Evolutionary conservation across 2,113 vertebrate species (phyloP), one percentile per base, ranked within the genome.

Genomic region (Stomatorhinus ivindoensis): DNA sequence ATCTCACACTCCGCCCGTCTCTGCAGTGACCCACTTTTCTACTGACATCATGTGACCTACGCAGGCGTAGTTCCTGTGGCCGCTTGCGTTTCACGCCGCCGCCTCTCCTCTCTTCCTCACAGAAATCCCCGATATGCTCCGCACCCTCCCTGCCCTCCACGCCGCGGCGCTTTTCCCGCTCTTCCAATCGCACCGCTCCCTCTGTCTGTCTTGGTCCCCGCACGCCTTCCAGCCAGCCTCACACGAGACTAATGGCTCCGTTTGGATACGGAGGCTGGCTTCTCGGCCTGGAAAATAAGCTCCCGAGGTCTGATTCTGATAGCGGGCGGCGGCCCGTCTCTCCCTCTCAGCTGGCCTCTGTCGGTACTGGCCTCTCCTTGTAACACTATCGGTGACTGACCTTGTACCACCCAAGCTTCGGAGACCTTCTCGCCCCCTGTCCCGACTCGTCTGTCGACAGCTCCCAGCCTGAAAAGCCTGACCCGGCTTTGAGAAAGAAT

Each of bases 301-400:
- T 65, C 4, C 24, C 31, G 35, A 44, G 87, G 55, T 65, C 55
- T 65, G 35, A 15, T 17, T 10, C 48, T 19, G 44, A 5, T 19
- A 35, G 53, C n/a, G 24, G 58, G 55, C 3, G 87, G 35, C 39
- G 0, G 21, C 8, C 24, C 9, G 1, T n/a, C 11, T 17, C 3
- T 5, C 19, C 0, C 69, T 48, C 44, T 42, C 0, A 8, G 65
- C 7, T 48, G n/a, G n/a, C n/a, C 42, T 42, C 42, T 42, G 1
- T 42, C 42, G n/a, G n/a, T 42, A 3, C 42, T 6, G 47, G 15
- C 46, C 24, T 17, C 17, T 42, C 24, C 84, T 47, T 85, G 80
- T 61, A 89, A 89, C 50, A 24, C 17, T 85, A 89, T 89, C 88
- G 61, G 80, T 42, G 83, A 21, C 35, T 85, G 88, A 89, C 88